Evolutionary conservation across 2,888 invertebrate genomes (phyloP).

Genomic region (Pogonocherus hispidulus): DNA sequence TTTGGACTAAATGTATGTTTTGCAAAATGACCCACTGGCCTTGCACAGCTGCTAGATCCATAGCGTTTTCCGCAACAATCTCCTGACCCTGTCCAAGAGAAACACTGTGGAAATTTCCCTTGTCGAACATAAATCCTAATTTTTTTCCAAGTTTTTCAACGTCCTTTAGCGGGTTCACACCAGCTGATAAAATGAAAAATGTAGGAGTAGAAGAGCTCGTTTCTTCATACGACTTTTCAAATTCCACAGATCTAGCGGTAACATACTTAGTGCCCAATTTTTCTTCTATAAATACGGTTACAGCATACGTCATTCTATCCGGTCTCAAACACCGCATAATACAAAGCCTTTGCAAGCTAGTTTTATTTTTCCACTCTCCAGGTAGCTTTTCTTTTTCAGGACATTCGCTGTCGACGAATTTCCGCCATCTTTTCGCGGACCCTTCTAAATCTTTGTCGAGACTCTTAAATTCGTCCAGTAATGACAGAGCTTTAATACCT

Average conservation of each 20-base stretch:
- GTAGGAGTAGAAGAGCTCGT: slow-evolving; percentile 87
- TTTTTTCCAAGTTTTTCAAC: slow-evolving; percentile 88
- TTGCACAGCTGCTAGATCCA: slow-evolving; percentile 79
- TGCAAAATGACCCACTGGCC: slow-evolving; percentile 96
- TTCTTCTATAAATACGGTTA: slow-evolving; percentile 90
- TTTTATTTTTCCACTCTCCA: slow-evolving; percentile 95
- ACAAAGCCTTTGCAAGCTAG: slow-evolving; percentile 86
- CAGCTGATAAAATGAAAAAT: slow-evolving; percentile 95
- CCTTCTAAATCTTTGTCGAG: slow-evolving; percentile 93
- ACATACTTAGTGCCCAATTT: slow-evolving; percentile 87
- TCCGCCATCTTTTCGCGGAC: slow-evolving; percentile 92
- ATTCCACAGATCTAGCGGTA: slow-evolving; percentile 83
- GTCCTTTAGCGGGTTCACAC: slow-evolving; percentile 95
- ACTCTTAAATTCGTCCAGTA: slow-evolving; percentile 84
- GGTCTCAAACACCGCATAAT: slow-evolving; percentile 93
- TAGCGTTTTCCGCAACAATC: slow-evolving; percentile 89
- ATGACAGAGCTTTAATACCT: slow-evolving; percentile 86
- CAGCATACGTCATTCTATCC: slow-evolving; percentile 95
- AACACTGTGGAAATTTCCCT: slow-evolving; percentile 91
- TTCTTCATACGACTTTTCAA: slow-evolving; percentile 89
- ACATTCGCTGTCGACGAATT: slow-evolving; percentile 91
- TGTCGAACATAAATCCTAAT: slow-evolving; percentile 84
- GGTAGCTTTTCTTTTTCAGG: slow-evolving; percentile 96
- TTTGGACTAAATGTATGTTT: slow-evolving; percentile 92
- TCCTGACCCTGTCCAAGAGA: slow-evolving; percentile 97